A percentile compares a stretch with the other conserved stretches of the same genome.
These are phyloP conservation scores for Sminthurinus aureus DNA, from an alignment of 2,888 invertebrate genomes.

Conservation along the genomic window DNA sequence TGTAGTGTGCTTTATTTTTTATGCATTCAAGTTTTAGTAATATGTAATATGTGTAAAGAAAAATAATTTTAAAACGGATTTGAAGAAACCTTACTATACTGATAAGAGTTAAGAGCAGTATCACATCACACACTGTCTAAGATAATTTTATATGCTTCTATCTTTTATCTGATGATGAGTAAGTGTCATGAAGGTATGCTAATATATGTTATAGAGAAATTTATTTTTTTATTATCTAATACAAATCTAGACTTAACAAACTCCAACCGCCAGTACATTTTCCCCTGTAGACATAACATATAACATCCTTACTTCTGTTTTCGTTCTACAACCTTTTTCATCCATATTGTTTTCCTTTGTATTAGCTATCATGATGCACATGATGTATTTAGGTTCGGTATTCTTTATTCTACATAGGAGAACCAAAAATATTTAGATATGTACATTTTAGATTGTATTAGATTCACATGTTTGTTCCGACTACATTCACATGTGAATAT, in stretches of 20 bases:
- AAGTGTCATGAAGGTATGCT: constrained; percentile 36
- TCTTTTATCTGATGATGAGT: background rate
- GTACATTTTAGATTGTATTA: too few relatives aligned
- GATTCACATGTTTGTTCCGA: too few relatives aligned
- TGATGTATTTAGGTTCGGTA: too few relatives aligned
- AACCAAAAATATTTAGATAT: too few relatives aligned
- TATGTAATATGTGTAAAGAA: background rate
- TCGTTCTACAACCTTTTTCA: too few relatives aligned
- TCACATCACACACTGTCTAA: constrained; percentile 1
- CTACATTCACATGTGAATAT: too few relatives aligned
- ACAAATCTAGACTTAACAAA: background rate
- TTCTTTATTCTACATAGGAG: too few relatives aligned
- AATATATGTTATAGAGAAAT: constrained; percentile 29
- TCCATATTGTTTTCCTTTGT: too few relatives aligned
- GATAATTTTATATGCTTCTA: background rate
- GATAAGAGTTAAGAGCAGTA: background rate
- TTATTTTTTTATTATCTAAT: constrained; percentile 4
- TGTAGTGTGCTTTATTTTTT: background rate
- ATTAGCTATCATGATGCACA: too few relatives aligned
- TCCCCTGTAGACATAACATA: too few relatives aligned
- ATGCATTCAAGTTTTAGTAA: background rate
- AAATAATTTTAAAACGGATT: background rate
- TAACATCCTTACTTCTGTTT: too few relatives aligned
- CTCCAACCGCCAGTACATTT: background rate
- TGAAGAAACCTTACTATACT: background rate